Evolutionary conservation across 2,888 invertebrate genomes (phyloP).

Genomic region (Rotaria sp.): DNA sequence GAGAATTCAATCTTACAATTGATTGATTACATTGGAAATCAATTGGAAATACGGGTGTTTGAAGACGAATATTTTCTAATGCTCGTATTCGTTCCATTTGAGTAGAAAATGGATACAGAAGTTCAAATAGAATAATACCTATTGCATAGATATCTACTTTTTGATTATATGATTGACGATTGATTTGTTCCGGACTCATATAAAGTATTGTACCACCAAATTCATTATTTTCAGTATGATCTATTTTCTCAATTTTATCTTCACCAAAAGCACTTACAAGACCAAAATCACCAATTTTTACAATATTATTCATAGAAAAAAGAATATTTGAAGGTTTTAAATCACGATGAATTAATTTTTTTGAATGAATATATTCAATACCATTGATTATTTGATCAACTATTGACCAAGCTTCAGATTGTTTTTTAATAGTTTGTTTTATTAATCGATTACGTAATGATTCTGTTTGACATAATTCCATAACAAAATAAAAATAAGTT

Average conservation of each 20-base stretch:
- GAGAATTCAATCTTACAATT: not conserved
- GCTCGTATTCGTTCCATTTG: constrained; percentile 69
- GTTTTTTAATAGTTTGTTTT: not conserved
- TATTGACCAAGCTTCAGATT: not conserved
- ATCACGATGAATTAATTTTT: constrained; percentile 73
- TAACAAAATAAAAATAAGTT: constrained; percentile 54
- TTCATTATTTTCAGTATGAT: constrained; percentile 39
- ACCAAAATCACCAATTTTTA: constrained; percentile 96
- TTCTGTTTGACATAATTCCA: constrained; percentile 68
- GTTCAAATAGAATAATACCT: constrained; percentile 84
- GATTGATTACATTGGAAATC: not conserved
- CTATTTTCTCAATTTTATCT: constrained; percentile 55
- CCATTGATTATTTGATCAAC: constrained; percentile 11
- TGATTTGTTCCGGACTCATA: constrained; percentile 82
- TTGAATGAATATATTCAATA: constrained; percentile 11
- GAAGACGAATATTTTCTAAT: not conserved
- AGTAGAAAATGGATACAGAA: constrained; percentile 78
- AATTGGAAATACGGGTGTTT: not conserved
- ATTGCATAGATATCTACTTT: constrained; percentile 91
- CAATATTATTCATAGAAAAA: constrained; percentile 77
- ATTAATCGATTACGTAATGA: constrained; percentile 77
- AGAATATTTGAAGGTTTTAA: constrained; percentile 88
- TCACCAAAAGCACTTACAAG: constrained; percentile 70
- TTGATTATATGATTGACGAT: constrained; percentile 51
- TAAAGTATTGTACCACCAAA: constrained; percentile 78